These are phyloP conservation scores for Coregonus sp. DNA, from an alignment of 2,797 vertebrate species.

Conservation along the genomic window DNA sequence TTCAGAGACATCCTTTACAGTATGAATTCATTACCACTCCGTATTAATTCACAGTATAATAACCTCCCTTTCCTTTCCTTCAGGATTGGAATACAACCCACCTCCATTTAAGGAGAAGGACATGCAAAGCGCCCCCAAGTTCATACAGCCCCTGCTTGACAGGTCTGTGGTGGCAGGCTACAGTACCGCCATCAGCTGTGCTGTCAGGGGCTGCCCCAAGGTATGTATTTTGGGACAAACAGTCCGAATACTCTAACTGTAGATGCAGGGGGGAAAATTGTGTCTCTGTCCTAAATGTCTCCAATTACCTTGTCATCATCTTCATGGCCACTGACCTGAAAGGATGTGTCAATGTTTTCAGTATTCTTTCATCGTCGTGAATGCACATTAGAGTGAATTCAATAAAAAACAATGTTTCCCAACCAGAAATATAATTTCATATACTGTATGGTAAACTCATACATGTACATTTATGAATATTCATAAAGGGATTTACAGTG, in stretches of 20 bases:
- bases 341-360: no score
- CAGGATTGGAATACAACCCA: constrained; percentile 73
- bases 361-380: no score
- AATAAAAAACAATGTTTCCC: no score
- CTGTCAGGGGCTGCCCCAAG: constrained; percentile 85
- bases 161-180: constrained; percentile 86
- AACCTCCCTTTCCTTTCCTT: constrained; percentile 4
- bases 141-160: constrained; percentile 84
- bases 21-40: neutral
- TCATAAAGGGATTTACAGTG: no score
- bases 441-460: no score
- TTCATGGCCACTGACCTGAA: no score
- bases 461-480: no score
- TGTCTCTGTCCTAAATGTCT: no score
- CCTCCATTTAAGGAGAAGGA: constrained; percentile 81
- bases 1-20: neutral
- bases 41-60: neutral
- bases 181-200: constrained; percentile 84
- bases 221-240: constrained; percentile 52
- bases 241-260: neutral
- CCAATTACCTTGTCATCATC: no score
- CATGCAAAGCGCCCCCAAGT: constrained; percentile 78
- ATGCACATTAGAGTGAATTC: no score
- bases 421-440: no score
- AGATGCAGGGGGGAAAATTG: no score